phyloP scores from a whole-genome alignment of 2,113 vertebrate species.

The Diadophis punctatus region DNA sequence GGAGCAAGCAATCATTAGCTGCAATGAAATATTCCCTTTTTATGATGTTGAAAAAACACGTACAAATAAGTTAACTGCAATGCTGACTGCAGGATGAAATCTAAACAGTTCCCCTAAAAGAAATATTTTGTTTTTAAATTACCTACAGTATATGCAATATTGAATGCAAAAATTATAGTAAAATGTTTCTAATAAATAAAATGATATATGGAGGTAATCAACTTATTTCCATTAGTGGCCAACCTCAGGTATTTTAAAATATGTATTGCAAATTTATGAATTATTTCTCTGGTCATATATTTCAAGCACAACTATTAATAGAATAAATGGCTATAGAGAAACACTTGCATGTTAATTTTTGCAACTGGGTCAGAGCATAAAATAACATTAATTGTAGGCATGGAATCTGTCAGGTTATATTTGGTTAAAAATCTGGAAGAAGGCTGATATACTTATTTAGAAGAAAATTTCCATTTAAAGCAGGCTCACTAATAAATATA shows the following conservation, averaged over 20 bases:
- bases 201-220: not conserved
- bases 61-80: not conserved
- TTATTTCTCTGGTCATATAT: not conserved
- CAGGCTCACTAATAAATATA: not conserved
- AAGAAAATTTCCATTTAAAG: not conserved
- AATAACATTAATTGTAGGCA: conserved; percentile 4
- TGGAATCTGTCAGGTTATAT: not conserved
- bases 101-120: not conserved
- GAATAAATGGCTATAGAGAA: not conserved
- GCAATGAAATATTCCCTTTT: not conserved
- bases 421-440: not conserved
- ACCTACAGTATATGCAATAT: not conserved
- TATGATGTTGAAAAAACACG: not conserved
- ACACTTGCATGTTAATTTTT: conserved; percentile 21
- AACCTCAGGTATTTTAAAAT: not conserved
- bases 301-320: not conserved
- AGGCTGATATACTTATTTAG: not conserved
- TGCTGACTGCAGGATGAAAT: not conserved
- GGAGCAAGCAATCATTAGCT: not conserved
- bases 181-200: not conserved
- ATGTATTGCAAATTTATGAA: not conserved
- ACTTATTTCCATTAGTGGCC: not conserved
- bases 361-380: conserved; percentile 7
- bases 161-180: not conserved
- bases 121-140: not conserved